phyloP scores from a whole-genome alignment of 1,140 invertebrate genomes.

The Cotesia vestalis region DNA sequence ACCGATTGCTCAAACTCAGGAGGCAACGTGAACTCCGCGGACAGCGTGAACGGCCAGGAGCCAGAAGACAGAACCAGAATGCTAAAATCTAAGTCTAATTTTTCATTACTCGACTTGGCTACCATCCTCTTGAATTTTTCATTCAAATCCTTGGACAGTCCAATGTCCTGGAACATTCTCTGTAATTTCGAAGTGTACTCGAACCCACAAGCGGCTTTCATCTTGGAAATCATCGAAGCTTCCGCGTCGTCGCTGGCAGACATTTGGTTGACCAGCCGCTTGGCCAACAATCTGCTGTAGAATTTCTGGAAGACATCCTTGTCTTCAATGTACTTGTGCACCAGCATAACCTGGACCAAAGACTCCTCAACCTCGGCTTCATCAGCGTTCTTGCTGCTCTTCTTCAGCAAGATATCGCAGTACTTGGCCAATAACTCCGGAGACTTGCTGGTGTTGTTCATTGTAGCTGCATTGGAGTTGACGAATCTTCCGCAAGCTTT shows the following conservation, averaged over 20 bases:
- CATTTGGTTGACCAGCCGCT: conserved; percentile 95
- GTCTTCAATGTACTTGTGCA: conserved; percentile 99
- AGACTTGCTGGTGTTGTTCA: conserved; percentile 91
- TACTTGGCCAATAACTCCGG: conserved; percentile 97
- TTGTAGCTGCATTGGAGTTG: conserved; percentile 95
- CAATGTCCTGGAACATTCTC: conserved; percentile 99
- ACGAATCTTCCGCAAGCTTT: conserved; percentile 98
- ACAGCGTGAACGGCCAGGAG: conserved; percentile 98
- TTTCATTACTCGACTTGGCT: conserved; percentile 70
- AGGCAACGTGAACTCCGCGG: conserved; percentile 89
- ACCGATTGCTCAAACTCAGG: conserved; percentile 93
- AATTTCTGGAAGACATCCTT: conserved; percentile 99
- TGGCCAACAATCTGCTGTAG: conserved; percentile 99
- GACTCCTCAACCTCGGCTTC: conserved; percentile 99
- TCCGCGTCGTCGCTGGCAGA: conserved; percentile 99
- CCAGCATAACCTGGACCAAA: conserved; percentile 94
- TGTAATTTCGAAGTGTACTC: conserved; percentile 99
- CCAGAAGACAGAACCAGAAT: conserved; percentile 97
- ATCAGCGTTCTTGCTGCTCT: conserved; percentile 98
- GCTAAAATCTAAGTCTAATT: conserved; percentile 89
- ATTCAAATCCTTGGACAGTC: conserved; percentile 97
- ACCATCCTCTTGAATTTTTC: conserved; percentile 88
- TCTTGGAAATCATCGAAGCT: conserved; percentile 99
- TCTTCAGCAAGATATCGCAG: conserved; percentile 96
- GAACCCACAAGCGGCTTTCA: conserved; percentile 99